Percentiles rank a stretch among this genome's conserved stretches.
Evolutionary conservation across 2,797 vertebrate species (phyloP).

Genomic region (Sphenodon punctatus): DNA sequence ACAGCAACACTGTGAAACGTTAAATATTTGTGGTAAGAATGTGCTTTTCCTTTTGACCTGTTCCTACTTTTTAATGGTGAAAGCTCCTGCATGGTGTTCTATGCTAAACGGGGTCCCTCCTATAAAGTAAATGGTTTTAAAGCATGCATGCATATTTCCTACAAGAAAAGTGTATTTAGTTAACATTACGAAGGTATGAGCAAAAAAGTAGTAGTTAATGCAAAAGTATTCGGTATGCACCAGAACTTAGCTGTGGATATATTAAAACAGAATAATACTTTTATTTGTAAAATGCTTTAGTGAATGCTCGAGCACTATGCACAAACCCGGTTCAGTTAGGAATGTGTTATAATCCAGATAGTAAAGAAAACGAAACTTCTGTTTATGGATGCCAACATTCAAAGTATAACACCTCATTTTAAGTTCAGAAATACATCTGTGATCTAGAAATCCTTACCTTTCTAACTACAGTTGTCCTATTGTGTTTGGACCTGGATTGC

Average conservation of each 20-base stretch:
- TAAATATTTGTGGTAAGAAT: too few species aligned
- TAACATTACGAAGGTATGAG: neutral
- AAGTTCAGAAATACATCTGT: too few species aligned
- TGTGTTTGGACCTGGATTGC: too few species aligned
- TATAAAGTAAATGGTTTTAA: neutral
- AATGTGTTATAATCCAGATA: neutral
- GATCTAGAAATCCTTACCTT: too few species aligned
- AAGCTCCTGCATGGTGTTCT: neutral
- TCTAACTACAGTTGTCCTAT: too few species aligned
- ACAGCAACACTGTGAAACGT: neutral
- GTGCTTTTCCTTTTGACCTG: neutral
- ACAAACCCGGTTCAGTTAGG: neutral
- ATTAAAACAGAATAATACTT: neutral
- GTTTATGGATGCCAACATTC: neutral
- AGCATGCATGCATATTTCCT: fast-evolving
- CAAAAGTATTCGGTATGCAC: neutral
- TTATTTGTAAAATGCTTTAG: neutral
- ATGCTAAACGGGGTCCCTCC: neutral
- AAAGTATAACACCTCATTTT: neutral
- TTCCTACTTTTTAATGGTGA: neutral
- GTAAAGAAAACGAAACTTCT: neutral
- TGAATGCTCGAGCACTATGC: neutral
- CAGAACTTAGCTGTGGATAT: neutral
- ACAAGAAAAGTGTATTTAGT: neutral
- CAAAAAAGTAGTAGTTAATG: neutral